These are phyloP conservation scores for Agonopterix alstromeriana DNA, from an alignment of 2,888 invertebrate genomes.

Conservation along the genomic window DNA sequence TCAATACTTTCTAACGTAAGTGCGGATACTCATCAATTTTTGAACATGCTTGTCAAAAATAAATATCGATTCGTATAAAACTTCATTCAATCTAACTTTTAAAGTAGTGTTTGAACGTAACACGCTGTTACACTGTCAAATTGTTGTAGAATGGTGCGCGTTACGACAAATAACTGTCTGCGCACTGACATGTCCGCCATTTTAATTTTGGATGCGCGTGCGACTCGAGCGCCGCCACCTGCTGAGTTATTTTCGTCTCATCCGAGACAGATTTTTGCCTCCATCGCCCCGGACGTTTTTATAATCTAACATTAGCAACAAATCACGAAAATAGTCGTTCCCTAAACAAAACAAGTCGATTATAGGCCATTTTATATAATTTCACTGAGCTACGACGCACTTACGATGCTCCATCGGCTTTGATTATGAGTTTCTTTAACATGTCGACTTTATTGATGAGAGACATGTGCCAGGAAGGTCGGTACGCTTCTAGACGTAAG, in stretches of 20 bases:
- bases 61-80: slow-evolving; percentile 28
- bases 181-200: slow-evolving; percentile 45
- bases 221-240: slow-evolving; percentile 45
- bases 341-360: slow-evolving; percentile 68
- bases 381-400: slow-evolving; percentile 56
- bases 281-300: slow-evolving; percentile 55
- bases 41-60: slow-evolving; percentile 18
- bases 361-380: slow-evolving; percentile 66
- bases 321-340: slow-evolving; percentile 64
- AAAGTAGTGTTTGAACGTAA: slow-evolving; percentile 30
- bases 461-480: slow-evolving; percentile 44
- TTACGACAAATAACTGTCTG: slow-evolving; percentile 52
- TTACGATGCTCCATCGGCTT: slow-evolving; percentile 46
- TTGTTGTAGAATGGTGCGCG: slow-evolving; percentile 37
- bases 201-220: slow-evolving; percentile 36
- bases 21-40: not conserved
- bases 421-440: slow-evolving; percentile 52
- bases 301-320: slow-evolving; percentile 59
- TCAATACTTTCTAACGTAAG: not conserved
- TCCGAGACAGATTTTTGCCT: slow-evolving; percentile 51
- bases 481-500: slow-evolving; percentile 26
- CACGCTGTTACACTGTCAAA: slow-evolving; percentile 42
- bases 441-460: slow-evolving; percentile 45
- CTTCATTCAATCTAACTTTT: slow-evolving; percentile 40
- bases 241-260: slow-evolving; percentile 50